Percentiles rank a stretch among this genome's conserved stretches.
Conservation (phyloP, 2,113 vertebrate genomes). For the Cyphomyrus plagiostoma region DNA sequence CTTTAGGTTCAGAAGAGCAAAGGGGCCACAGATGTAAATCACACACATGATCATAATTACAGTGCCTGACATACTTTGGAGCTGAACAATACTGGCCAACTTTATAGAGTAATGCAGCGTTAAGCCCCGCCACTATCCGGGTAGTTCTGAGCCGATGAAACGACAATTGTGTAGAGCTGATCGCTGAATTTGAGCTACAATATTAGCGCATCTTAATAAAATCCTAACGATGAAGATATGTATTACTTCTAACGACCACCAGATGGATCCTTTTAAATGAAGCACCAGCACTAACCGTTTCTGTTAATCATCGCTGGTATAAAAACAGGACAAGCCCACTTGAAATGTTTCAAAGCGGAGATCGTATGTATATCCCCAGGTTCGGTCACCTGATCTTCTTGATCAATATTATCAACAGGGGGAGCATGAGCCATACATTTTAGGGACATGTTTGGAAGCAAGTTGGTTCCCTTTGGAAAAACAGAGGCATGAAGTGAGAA, state of each 20-base stretch:
- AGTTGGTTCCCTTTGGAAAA: neutral
- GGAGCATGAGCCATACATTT: neutral
- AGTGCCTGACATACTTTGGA: neutral
- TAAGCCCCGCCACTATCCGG: neutral
- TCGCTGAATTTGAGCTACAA: neutral
- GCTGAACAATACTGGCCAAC: neutral
- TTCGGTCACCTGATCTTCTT: neutral
- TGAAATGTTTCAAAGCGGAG: neutral
- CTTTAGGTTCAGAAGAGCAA: neutral
- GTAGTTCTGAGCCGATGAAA: neutral
- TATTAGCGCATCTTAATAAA: neutral
- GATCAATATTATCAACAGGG: neutral
- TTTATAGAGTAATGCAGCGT: neutral
- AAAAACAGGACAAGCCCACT: neutral
- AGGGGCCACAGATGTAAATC: neutral
- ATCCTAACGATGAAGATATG: neutral
- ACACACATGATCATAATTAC: constrained; percentile 11
- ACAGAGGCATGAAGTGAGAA: neutral
- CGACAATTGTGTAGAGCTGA: neutral
- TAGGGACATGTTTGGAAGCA: neutral
- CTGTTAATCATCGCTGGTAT: neutral
- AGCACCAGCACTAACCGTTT: neutral
- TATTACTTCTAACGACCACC: neutral
- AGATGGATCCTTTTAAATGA: neutral
- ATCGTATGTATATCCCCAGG: neutral